Base-by-base conservation (phyloP, 2,888 invertebrate genomes). In the Ramazzottius varieornatus region DNA sequence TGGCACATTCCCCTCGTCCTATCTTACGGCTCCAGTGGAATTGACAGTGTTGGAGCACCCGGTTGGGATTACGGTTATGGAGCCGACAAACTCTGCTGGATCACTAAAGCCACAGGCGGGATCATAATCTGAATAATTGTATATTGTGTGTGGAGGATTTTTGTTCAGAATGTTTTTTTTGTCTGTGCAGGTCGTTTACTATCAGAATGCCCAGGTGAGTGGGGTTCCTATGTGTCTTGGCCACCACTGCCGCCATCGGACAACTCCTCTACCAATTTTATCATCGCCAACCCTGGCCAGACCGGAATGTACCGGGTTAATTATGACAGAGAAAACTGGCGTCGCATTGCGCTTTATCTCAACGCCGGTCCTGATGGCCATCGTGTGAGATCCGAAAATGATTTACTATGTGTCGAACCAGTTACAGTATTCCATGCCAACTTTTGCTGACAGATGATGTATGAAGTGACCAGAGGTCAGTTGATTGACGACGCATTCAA, bases 221-320 rank as follows among this genome's bases (percentile, higher is more conserved):
- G 8, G 40, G 40, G 40, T 20, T 8, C 40, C 40, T 20, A 40
- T 8, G 40, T 20, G 40, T 20, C 20, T 13, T 8, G 20, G 40
- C 40, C 20, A 40, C 40, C 40, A 40, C 40, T 20, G 13, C 13
- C 40, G 40, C 13, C 13, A 20, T 8, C 13, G 13, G 40, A 8
- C 13, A 20, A 13, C 13, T 8, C 40, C 40, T 13, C 8, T 20
- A 40, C 40, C 13, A 40, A 54, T 24, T 54, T 16, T 4, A 16
- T 72, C 13, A 67, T 73, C 29, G 20, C 73, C 32, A 73, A 73
- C 65, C 66, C 69, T 1, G 70, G 71, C 32, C 71, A 71, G 1
- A 46, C 67, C 16, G 73, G 73, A 24, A 72, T 71, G 65, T 73
- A 73, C 66, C 67, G 73, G 34, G 70, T 70, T 20, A 71, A 72